phyloP scores from a whole-genome alignment of 2,797 vertebrate genomes.

The Hybognathus amarus region DNA sequence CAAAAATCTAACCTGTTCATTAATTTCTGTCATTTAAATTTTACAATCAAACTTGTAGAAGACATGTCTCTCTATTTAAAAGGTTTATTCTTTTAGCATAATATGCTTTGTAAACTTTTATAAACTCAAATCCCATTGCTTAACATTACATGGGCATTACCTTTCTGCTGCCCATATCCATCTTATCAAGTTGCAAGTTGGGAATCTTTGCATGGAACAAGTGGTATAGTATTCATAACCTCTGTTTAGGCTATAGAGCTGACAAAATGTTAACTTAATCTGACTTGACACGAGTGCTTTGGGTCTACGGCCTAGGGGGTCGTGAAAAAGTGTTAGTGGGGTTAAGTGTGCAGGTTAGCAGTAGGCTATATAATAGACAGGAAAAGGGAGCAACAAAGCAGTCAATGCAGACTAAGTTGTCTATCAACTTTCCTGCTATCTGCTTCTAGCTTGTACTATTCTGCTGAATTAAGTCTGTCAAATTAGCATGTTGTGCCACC shows the following conservation, averaged over 20 bases:
- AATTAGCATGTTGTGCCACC: constrained; percentile 89
- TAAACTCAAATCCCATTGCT: not conserved
- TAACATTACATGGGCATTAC: constrained; percentile 30
- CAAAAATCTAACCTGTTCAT: not conserved
- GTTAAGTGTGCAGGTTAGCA: constrained; percentile 47
- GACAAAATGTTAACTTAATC: constrained; percentile 47
- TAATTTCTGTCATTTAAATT: not conserved
- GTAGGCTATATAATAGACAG: constrained; percentile 21
- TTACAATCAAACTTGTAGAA: not conserved
- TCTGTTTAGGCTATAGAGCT: constrained; percentile 39
- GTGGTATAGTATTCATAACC: constrained; percentile 30
- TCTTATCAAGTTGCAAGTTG: constrained; percentile 37
- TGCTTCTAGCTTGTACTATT: constrained; percentile 65
- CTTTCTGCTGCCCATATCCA: constrained; percentile 13
- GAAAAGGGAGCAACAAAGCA: not conserved
- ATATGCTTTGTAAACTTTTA: not conserved
- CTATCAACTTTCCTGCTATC: not conserved
- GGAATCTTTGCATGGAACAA: constrained; percentile 34
- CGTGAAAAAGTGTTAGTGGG: constrained; percentile 37
- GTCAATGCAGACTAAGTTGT: not conserved
- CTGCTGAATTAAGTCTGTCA: constrained; percentile 85
- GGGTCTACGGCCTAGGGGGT: constrained; percentile 22
- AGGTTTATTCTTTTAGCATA: not conserved
- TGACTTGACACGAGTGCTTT: constrained; percentile 38
- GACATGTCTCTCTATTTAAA: not conserved